Evolutionary conservation across 53 echinoderm and acorn worm genomes (phyloP).

Genomic region (Patiria pectinifera): DNA sequence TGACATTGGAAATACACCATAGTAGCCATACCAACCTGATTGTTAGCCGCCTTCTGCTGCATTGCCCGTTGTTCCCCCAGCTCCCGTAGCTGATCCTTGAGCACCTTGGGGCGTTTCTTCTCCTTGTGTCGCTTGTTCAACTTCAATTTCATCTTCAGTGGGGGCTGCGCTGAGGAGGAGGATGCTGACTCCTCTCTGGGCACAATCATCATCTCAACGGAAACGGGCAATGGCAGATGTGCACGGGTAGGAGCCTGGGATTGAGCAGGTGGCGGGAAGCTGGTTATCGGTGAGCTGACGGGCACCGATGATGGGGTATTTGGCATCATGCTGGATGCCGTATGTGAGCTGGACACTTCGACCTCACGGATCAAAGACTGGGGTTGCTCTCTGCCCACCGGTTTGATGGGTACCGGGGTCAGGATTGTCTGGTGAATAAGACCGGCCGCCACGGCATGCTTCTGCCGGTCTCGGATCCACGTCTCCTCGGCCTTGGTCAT

Average conservation of each 20-base stretch:
- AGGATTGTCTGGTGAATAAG: conserved; percentile 36
- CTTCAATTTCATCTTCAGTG: conserved; percentile 51
- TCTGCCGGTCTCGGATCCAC: conserved; percentile 41
- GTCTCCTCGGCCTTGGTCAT: conserved; percentile 51
- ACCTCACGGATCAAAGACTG: background rate
- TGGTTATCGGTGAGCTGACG: background rate
- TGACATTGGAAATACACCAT: background rate
- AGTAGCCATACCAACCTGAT: conserved; percentile 1
- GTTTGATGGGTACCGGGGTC: background rate
- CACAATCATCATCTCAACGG: conserved; percentile 25
- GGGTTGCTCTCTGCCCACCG: background rate
- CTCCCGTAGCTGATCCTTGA: conserved; percentile 84
- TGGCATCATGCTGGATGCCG: background rate
- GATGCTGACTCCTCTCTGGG: conserved; percentile 9
- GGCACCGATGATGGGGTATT: background rate
- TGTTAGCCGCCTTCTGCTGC: conserved; percentile 37
- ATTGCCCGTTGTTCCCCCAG: conserved; percentile 70
- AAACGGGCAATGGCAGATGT: background rate
- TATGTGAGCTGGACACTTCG: background rate
- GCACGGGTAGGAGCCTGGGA: background rate
- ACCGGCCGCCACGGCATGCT: conserved; percentile 15
- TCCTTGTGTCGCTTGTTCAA: conserved; percentile 55
- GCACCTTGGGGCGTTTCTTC: conserved; percentile 57
- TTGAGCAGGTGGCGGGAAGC: background rate
- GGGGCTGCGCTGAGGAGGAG: background rate